Evolutionary conservation across 2,797 vertebrate species (phyloP).

Genomic region (Scolopax rusticola): DNA sequence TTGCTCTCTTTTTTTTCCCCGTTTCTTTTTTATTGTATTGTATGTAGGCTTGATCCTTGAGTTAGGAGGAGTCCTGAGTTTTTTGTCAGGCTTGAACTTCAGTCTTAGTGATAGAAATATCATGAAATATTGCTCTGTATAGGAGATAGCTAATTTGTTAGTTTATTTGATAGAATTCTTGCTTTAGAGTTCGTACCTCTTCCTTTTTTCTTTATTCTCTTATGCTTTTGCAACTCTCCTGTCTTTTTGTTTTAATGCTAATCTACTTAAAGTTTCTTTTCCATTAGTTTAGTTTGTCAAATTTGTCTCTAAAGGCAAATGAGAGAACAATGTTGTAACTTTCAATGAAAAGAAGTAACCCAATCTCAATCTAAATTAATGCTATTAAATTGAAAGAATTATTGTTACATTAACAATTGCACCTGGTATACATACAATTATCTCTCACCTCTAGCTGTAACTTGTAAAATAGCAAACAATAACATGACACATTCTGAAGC

Average conservation of each 20-base stretch:
- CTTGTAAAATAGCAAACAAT: neutral
- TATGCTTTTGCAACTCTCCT: neutral
- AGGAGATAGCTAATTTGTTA: neutral
- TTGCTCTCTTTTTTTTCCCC: neutral
- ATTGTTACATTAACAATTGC: neutral
- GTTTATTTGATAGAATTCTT: slow-evolving; percentile 20
- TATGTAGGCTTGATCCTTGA: neutral
- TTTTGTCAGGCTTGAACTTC: neutral
- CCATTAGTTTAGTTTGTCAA: neutral
- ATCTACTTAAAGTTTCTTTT: neutral
- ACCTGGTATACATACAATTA: neutral
- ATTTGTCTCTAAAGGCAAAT: neutral
- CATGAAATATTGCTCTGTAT: neutral
- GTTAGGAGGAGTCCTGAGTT: neutral
- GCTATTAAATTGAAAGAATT: neutral
- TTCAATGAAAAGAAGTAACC: neutral
- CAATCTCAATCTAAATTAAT: neutral
- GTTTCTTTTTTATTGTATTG: neutral
- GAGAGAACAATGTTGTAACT: neutral
- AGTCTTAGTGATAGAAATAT: neutral
- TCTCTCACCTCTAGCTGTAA: neutral
- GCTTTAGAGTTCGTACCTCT: neutral
- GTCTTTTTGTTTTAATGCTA: neutral
- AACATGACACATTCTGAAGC: neutral
- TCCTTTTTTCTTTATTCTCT: neutral